Base-by-base conservation (phyloP, 2,113 vertebrate genomes). In the Saguinus midas region DNA sequence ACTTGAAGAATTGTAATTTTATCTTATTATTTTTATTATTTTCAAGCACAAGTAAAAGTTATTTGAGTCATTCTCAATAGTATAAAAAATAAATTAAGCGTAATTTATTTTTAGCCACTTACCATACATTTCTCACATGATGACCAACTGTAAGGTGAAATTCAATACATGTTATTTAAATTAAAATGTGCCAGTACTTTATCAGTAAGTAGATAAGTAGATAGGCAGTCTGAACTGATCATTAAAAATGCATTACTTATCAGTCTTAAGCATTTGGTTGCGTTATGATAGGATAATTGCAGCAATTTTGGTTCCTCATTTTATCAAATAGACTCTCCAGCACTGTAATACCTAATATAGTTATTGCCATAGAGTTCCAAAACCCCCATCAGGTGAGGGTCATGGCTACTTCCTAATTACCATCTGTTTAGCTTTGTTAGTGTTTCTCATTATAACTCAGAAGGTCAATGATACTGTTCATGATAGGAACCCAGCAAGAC, bases 171-270 rank as follows among this genome's bases (percentile, higher is more conserved):
- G 5, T 64, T 94, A 18, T 90, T 93, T 95, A 97, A 78, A 29
- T 87, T 96, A 86, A 91, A 95, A 96, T 64, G 12, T 45, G 10
- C 92, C 91, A 64, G 6, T 35, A 45, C 27, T 95, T 91, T 94
- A 68, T 81, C 92, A 82, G 72, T 72, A 94, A 93, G 64, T 87
- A 95, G 76, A 45, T 68, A 91, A 94, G 48, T 87, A 64, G 57
- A 52, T 85, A 88, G 50, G 40, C n/a, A 81, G n/a, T 94, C 43
- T 83, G n/a, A 93, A 94, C 11, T 92, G 50, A 93, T 94, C 50
- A 80, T 96, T 96, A 92, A 96, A 96, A 98, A 94, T 92, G 29
- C 48, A 97, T 91, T 61, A 86, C 61, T 93, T 97, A 96, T 89
- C 61, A 96, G 76, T 97, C 64, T 88, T 93, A 92, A 91, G 23